These are phyloP conservation scores for Ptychochromis oligacanthus DNA, from an alignment of 2,113 vertebrate genomes.

Conservation along the genomic window DNA sequence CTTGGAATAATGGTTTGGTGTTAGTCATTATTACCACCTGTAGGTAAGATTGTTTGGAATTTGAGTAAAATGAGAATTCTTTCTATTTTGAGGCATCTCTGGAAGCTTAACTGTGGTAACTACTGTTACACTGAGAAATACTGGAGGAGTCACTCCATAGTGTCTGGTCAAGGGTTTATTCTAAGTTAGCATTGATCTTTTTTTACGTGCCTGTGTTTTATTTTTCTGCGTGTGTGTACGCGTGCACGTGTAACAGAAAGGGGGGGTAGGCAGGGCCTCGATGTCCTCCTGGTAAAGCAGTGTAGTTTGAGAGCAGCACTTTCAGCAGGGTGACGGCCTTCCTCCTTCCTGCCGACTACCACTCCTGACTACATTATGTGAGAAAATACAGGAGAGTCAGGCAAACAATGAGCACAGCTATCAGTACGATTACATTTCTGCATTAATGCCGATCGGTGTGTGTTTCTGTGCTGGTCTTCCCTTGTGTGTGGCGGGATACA, in stretches of 20 bases:
- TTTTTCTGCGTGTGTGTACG: background rate
- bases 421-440: background rate
- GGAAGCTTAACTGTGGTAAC: background rate
- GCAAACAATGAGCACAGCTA: background rate
- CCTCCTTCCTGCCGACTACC: slow-evolving; percentile 30
- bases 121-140: background rate
- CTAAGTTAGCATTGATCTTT: background rate
- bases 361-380: slow-evolving; percentile 26
- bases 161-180: background rate
- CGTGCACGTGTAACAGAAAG: background rate
- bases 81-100: background rate
- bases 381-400: slow-evolving; percentile 13
- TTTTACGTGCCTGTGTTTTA: background rate
- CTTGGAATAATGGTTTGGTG: background rate
- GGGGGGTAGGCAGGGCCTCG: slow-evolving; percentile 52
- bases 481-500: background rate
- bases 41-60: background rate
- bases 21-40: background rate
- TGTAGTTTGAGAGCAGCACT: slow-evolving; percentile 75
- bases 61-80: background rate
- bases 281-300: slow-evolving; percentile 70
- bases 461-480: background rate
- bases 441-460: slow-evolving; percentile 50
- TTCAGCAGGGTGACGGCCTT: slow-evolving; percentile 65
- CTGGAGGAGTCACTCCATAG: background rate